Conservation (phyloP, 1,140 invertebrate species). For the Archegozetes longisetosus region DNA sequence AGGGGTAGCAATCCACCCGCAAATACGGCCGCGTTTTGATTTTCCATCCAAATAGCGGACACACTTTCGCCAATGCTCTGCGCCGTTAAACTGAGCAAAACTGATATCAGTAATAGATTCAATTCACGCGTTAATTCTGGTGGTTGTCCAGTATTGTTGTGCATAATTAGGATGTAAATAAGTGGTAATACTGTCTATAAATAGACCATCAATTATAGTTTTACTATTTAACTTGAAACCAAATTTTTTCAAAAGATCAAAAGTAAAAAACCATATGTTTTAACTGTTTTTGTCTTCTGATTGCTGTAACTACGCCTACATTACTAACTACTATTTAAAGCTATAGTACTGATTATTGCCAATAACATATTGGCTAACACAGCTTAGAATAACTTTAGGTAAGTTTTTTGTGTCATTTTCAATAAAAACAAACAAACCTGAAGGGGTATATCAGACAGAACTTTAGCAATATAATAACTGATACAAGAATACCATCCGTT, state of each 20-base stretch:
- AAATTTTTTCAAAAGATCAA: too few species aligned
- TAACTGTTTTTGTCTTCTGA: too few species aligned
- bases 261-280: too few species aligned
- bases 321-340: too few species aligned
- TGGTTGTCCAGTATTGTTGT: neutral
- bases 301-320: too few species aligned
- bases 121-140: neutral
- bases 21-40: conserved; percentile 48
- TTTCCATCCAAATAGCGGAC: conserved; percentile 40
- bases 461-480: conserved; percentile 87
- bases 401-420: too few species aligned
- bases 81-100: conserved; percentile 74
- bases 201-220: too few species aligned
- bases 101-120: neutral
- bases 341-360: too few species aligned
- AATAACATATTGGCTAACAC: too few species aligned
- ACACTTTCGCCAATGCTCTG: conserved; percentile 82
- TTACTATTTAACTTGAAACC: too few species aligned
- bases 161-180: conserved; percentile 1
- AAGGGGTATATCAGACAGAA: conserved; percentile 81
- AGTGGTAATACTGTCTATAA: neutral
- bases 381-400: too few species aligned
- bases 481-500: conserved; percentile 98
- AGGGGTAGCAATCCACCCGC: conserved; percentile 68
- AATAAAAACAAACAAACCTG: conserved; percentile 39